A percentile compares a stretch with the other conserved stretches of the same genome.
Evolutionary conservation across 2,888 invertebrate species (phyloP).

Genomic region (Ormyrus pomaceus): DNA sequence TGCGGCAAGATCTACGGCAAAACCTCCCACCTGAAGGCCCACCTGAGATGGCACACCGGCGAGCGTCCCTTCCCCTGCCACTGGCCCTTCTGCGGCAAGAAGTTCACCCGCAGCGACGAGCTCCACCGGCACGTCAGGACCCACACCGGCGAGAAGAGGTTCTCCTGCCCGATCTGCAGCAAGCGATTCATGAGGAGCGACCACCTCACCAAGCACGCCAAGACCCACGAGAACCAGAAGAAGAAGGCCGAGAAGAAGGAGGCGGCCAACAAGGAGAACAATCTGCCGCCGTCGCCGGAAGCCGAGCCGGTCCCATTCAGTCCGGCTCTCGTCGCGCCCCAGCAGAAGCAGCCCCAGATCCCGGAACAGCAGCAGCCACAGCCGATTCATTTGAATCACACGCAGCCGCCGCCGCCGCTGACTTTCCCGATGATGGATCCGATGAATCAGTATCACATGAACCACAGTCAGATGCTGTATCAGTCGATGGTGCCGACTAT

Average conservation of each 20-base stretch:
- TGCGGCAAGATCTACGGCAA: conserved; percentile 94
- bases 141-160: conserved; percentile 93
- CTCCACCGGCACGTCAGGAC: conserved; percentile 86
- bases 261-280: conserved; percentile 33
- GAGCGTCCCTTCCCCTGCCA: conserved; percentile 93
- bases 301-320: not conserved
- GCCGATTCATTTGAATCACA: conserved; percentile 12
- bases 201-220: conserved; percentile 94
- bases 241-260: conserved; percentile 59
- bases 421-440: conserved; percentile 6
- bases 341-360: conserved; percentile 28
- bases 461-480: conserved; percentile 25
- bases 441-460: conserved; percentile 5
- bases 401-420: not conserved
- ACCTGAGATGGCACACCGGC: conserved; percentile 94
- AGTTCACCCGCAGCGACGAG: conserved; percentile 95
- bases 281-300: not conserved
- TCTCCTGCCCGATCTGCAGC: conserved; percentile 89
- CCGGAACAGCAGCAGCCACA: conserved; percentile 24
- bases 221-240: conserved; percentile 87
- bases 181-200: conserved; percentile 96
- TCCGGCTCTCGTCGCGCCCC: not conserved
- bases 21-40: conserved; percentile 95
- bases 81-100: conserved; percentile 92
- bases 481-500: conserved; percentile 9